Evolutionary conservation across 2,888 invertebrate genomes (phyloP), one percentile per base, ranked within the genome.

Genomic region (Lochmaea capreae): DNA sequence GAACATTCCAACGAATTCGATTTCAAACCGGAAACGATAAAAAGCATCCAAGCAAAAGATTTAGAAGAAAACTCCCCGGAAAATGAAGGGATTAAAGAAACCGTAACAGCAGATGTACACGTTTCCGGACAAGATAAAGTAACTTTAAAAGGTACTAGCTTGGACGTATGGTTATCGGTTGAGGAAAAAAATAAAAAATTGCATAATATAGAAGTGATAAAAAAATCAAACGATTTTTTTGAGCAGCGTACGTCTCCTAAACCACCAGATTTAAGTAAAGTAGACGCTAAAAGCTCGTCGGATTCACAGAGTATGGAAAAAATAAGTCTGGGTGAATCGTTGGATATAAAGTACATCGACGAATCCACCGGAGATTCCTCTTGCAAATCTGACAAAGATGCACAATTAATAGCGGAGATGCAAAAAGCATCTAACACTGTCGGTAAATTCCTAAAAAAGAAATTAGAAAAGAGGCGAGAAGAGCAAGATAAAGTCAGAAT

Each of bases 111-210:
- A 8, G 84, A 79, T 67, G 79, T 82, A 22, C 82, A 82, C 63
- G 77, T 78, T 61, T 83, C 82, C 57, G 77, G 73, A 79, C 80
- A 78, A 65, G 86, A 87, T 65, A 82, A 83, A 77, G 82, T 87
- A 26, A 85, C 87, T 63, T 76, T 88, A 43, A 87, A 88, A 81
- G 88, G 88, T 11, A 87, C 87, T 11, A 87, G 87, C 76, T 83
- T 88, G 69, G 88, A 88, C 76, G 86, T 88, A 14, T 88, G 88
- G 87, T 78, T 87, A 61, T 87, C 88, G 0, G 84, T 88, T 1
- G 87, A 87, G 75, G 85, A 86, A 46, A 71, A 83, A 84, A 86
- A 81, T 18, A 81, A 81, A 65, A 81, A 79, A 70, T 74, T 87
- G 43, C 84, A 85, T 73, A 82, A 86, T 72, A 86, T 87, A 65